Base-by-base conservation (phyloP, 2,888 invertebrate genomes). In the Pteria penguin region DNA sequence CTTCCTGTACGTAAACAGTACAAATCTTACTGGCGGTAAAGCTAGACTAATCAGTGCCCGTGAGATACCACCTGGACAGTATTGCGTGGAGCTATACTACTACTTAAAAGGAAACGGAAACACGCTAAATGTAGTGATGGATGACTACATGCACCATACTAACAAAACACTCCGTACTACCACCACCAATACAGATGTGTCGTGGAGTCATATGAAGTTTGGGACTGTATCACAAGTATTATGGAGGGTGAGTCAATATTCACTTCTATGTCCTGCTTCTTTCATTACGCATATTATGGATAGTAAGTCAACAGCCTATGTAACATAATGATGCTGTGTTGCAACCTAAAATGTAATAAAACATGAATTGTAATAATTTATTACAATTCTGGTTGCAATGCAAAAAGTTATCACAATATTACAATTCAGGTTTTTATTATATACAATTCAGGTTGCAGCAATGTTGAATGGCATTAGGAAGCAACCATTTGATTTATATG, bases 1-100 rank as follows among this genome's bases (percentile, higher is more conserved):
- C 63, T 63, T 33, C 33, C 14, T 63, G 11, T 63, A 36, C 31
- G n/a, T 36, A 4, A 63, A 63, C 24, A 36, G 33, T 2, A 63
- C 63, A 18, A 36, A 36, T 33, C 5, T 26, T 33, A 3, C n/a
- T 26, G 57, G 57, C 18, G 32, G 32, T 18, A 31, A 31, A 22
- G 29, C 67, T 18, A 26, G 67, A 18, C 54, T 67, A 0, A 27
- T 67, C 11, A 55, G 55, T 26, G 67, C 67, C 2, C 31, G 67
- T 4, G 67, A 67, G 24, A 67, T 67, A 1, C 67, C 27, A n/a
- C 54, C 67, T 32, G 67, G 67, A 8, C 29, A 54, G 67, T 67
- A 67, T 22, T 67, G 67, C n/a, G 52, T 67, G 29, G 8, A 54
- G 5, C 11, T 67, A 27, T 29, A 52, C 4, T 67, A 67, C 32